Base-by-base conservation (phyloP, 1,140 invertebrate genomes). In the Cataglyphis hispanica region DNA sequence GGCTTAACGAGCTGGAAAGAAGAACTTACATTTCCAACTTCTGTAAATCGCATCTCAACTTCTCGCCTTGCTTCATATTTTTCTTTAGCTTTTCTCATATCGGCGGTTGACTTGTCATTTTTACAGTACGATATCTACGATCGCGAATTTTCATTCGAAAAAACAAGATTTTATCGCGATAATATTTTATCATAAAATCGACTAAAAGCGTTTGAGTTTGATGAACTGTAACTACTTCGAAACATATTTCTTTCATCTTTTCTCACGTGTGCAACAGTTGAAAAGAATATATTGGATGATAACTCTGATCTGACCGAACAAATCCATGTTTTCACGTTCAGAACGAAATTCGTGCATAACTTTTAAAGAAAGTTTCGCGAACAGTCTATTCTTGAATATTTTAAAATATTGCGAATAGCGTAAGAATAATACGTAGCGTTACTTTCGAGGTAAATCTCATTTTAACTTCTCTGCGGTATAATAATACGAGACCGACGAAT, bases 1-100 rank as follows among this genome's bases (percentile, higher is more conserved):
- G 53, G 78, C 25, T 83, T 83, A 83, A 83, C 67, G 78, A 83
- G 53, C 56, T 67, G 37, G 78, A 83, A 83, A 40, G 19, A 37
- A 83, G 56, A 74, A 83, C 78, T 83, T 74, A 27, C 37, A 83
- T 72, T 27, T 13, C 56, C 53, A 83, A 83, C 67, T 83, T 83
- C 37, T 8, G 53, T 31, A 83, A 83, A 83, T 83, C 78, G 67
- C 67, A 83, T 83, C 72, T 83, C 78, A 27, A 34, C 25, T 74
- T 83, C 67, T 74, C 78, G 53, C 19, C 34, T 72, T 34, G 27
- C 19, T 13, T 83, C 40, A 46, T 46, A 83, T 74, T 61, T 81
- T 83, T 43, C 25, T 13, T 25, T 58, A 40, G 1, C 13, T 34
- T 74, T 83, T 46, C 53, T 60, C 37, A 31, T 74, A 61, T 74